phyloP scores from a whole-genome alignment of 2,888 invertebrate species.

The Tuta absoluta region DNA sequence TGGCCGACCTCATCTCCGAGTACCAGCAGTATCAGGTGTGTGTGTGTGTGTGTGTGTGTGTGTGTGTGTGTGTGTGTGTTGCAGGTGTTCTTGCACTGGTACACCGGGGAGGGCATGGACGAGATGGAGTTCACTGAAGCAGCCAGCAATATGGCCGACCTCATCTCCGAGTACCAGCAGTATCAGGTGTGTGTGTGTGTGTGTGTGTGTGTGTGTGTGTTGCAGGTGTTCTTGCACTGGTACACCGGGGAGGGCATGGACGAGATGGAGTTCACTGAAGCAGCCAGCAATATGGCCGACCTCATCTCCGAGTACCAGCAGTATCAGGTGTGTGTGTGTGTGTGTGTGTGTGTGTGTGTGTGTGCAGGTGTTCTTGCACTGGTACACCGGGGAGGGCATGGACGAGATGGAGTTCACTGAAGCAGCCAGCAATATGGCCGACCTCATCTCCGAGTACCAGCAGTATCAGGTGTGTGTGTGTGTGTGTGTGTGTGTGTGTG shows the following conservation, averaged over 20 bases:
- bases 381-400: conserved; percentile 96
- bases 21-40: too few species aligned
- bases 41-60: too few species aligned
- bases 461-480: too few species aligned
- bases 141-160: conserved; percentile 86
- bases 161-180: too few species aligned
- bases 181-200: too few species aligned
- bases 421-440: conserved; percentile 88
- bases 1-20: conserved; percentile 70
- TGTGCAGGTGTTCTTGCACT: conserved; percentile 93
- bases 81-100: conserved; percentile 94
- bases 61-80: too few species aligned
- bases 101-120: conserved; percentile 95
- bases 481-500: too few species aligned
- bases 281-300: conserved; percentile 88
- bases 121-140: conserved; percentile 97
- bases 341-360: too few species aligned
- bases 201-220: too few species aligned
- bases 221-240: conserved; percentile 97
- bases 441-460: too few species aligned
- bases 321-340: too few species aligned
- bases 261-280: conserved; percentile 96
- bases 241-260: conserved; percentile 97
- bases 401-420: conserved; percentile 97
- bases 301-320: too few species aligned